Evolutionary conservation across 2,888 invertebrate species (phyloP), one percentile per base, ranked within the genome.

Genomic region (Eupithecia vulgata): DNA sequence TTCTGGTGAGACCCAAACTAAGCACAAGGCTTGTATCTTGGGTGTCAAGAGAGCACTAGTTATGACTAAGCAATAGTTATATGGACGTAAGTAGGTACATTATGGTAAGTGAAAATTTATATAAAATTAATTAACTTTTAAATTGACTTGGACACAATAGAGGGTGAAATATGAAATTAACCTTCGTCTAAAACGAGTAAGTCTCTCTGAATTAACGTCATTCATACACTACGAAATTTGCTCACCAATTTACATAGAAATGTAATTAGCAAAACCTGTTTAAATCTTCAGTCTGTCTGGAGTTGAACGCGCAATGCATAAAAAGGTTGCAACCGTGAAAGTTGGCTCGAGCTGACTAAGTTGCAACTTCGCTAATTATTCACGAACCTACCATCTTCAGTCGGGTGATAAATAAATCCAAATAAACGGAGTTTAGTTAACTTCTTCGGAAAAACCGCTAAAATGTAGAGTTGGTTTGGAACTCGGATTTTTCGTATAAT

Each of bases 291-390:
- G 77, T 76, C 78, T 72, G 77, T 61, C 72, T 76, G 67, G 72
- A 65, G 79, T 80, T 79, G 80, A 83, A 82, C 83, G 84, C 80
- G 80, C 80, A 78, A 79, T 81, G 82, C 82, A 83, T 81, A 82
- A 83, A 85, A 83, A 82, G 79, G 78, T 76, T 81, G 80, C 80
- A 78, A 66, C 67, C 61, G 62, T 65, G 76, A 73, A 73, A 73
- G 61, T 76, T 76, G 45, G 71, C 65, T 69, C 57, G 30, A 80
- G 78, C 79, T 48, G 48, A 48, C 48, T 80, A 70, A 80, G 73
- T 78, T 77, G 76, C 81, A 80, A 81, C 81, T 81, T 77, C 81
- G 78, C 78, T 81, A 82, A 84, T 84, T 84, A 84, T 82, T 82
- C 81, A 82, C 78, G 73, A 78, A 81, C 80, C 74, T 77, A 78